A percentile compares a stretch with the other conserved stretches of the same genome.
These are phyloP conservation scores for Gila orcuttii DNA, from an alignment of 2,113 vertebrate species.

Conservation along the genomic window DNA sequence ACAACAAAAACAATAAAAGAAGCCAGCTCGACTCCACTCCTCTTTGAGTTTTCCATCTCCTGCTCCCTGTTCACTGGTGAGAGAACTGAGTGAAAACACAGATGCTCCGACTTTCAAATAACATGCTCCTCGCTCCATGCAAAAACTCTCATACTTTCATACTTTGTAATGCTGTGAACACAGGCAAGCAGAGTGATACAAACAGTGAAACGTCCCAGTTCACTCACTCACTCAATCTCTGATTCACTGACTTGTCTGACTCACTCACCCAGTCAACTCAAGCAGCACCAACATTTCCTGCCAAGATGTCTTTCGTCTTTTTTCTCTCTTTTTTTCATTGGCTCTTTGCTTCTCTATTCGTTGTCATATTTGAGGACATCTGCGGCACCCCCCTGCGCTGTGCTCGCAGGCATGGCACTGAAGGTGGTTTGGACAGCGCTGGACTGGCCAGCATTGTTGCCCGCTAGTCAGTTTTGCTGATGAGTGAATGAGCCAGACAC, in stretches of 20 bases:
- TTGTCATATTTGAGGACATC: slow-evolving; percentile 32
- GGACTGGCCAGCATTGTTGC: background rate
- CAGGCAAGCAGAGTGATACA: slow-evolving; percentile 8
- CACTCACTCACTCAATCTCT: background rate
- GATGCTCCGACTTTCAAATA: background rate
- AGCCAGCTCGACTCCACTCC: background rate
- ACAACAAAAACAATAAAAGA: background rate
- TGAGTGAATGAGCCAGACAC: slow-evolving; percentile 26
- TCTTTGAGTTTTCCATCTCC: too few relatives aligned
- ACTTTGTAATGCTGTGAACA: slow-evolving; percentile 6
- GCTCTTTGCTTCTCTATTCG: background rate
- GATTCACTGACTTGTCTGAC: background rate
- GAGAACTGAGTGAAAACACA: background rate
- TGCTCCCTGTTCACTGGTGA: background rate
- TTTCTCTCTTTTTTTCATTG: background rate
- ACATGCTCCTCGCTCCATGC: background rate
- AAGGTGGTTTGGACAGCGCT: slow-evolving; percentile 1
- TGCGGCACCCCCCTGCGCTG: slow-evolving; percentile 7
- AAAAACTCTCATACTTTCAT: background rate
- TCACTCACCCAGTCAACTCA: slow-evolving; percentile 7
- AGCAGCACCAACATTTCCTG: background rate
- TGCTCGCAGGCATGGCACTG: background rate
- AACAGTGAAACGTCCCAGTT: slow-evolving; percentile 17
- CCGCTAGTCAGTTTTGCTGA: slow-evolving; percentile 17
- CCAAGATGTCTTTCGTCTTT: slow-evolving; percentile 17